phyloP scores from a whole-genome alignment of 2,797 vertebrate species.

The Buceros bicornis region DNA sequence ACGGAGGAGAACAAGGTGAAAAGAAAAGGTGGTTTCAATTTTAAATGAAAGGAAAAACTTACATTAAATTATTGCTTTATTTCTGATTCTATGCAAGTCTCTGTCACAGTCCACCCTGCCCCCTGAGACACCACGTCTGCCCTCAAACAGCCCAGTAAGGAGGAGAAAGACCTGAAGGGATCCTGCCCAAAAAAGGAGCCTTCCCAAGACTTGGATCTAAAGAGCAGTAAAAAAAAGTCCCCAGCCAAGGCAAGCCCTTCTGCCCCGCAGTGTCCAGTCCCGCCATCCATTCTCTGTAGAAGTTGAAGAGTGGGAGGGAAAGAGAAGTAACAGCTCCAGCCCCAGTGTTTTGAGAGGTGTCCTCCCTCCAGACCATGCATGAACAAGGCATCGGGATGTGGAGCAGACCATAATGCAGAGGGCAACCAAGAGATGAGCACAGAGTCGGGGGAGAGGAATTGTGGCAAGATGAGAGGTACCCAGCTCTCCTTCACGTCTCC shows the following conservation, averaged over 20 bases:
- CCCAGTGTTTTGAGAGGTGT: background rate
- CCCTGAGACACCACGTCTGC: background rate
- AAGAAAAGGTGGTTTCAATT: background rate
- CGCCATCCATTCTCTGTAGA: background rate
- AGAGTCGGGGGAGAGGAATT: background rate
- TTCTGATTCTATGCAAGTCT: slow-evolving; percentile 49
- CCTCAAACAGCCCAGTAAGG: background rate
- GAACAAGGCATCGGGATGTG: background rate
- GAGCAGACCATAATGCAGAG: background rate
- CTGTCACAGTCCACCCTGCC: background rate
- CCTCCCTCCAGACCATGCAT: background rate
- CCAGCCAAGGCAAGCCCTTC: background rate
- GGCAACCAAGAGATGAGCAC: background rate
- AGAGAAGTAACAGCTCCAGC: background rate
- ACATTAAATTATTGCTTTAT: slow-evolving; percentile 75
- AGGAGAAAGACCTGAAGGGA: slow-evolving; percentile 40
- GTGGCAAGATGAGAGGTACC: slow-evolving; percentile 30
- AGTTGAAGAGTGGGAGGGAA: background rate
- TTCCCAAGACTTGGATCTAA: slow-evolving; percentile 5
- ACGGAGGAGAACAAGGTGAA: background rate
- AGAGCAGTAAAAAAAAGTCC: background rate
- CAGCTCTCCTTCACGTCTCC: slow-evolving; percentile 29
- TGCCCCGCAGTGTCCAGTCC: background rate
- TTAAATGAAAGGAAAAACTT: slow-evolving; percentile 6
- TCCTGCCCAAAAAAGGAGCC: slow-evolving; percentile 22